Percentiles rank a stretch among this genome's conserved stretches.
Evolutionary conservation across 2,797 vertebrate genomes (phyloP).

Genomic region (Bovichtus diacanthus): DNA sequence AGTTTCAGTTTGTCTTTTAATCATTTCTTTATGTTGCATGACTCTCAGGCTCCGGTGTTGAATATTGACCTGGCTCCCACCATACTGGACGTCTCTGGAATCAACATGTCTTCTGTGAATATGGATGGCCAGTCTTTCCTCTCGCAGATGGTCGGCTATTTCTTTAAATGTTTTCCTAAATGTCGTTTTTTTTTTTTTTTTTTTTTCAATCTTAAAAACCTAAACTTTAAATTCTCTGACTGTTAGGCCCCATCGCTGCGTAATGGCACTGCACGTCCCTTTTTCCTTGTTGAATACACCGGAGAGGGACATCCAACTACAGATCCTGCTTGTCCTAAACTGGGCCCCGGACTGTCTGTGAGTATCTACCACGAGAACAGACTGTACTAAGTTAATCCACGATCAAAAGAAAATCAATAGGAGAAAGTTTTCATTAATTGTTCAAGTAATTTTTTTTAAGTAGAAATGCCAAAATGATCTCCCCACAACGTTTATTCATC

Average conservation of each 20-base stretch:
- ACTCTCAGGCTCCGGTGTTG: constrained; percentile 80
- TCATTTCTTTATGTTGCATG: neutral
- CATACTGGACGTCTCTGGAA: constrained; percentile 85
- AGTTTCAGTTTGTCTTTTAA: neutral
- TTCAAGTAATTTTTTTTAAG: neutral
- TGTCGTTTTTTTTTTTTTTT: neutral
- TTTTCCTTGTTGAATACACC: constrained; percentile 86
- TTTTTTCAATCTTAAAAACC: neutral
- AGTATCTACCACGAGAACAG: constrained; percentile 46
- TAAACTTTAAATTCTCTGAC: neutral
- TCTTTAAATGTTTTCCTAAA: neutral
- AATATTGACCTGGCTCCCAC: constrained; percentile 88
- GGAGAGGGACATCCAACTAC: constrained; percentile 79
- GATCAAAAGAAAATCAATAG: neutral
- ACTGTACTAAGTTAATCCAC: neutral
- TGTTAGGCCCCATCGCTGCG: constrained; percentile 80
- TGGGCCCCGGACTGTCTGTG: constrained; percentile 86
- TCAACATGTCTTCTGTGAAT: constrained; percentile 75
- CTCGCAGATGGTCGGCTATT: constrained; percentile 82
- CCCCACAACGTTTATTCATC: neutral
- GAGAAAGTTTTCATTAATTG: neutral
- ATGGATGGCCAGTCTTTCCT: constrained; percentile 88
- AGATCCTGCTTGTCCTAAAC: constrained; percentile 83
- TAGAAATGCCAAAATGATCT: neutral
- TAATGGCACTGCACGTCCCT: constrained; percentile 77